These are phyloP conservation scores for Trachelipus rathkii DNA, from an alignment of 1,140 invertebrate species.

Conservation along the genomic window DNA sequence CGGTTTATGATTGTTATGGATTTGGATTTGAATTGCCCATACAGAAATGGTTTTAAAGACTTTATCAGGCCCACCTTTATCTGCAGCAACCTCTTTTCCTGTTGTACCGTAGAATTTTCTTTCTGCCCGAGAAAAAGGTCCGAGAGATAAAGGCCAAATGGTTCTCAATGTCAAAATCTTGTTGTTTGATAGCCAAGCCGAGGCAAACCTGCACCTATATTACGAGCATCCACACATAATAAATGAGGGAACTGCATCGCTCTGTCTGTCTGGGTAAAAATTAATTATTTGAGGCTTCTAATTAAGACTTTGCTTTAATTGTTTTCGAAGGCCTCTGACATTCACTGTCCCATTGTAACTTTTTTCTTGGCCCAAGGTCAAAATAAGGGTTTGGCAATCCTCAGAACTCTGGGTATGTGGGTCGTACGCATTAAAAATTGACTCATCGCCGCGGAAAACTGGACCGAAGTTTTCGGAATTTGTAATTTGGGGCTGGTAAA, in stretches of 20 bases:
- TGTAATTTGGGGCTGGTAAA: neutral
- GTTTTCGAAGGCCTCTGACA: neutral
- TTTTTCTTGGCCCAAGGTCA: neutral
- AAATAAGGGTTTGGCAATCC: slow-evolving; percentile 11
- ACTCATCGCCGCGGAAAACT: neutral
- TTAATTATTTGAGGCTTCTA: neutral
- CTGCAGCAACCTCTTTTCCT: neutral
- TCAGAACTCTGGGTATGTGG: slow-evolving; percentile 14
- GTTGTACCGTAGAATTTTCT: neutral
- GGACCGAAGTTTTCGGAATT: neutral
- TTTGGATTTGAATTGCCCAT: neutral
- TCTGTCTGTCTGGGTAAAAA: slow-evolving; percentile 8
- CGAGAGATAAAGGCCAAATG: slow-evolving; percentile 17
- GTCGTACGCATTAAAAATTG: neutral
- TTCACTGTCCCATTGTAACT: neutral
- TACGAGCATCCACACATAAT: slow-evolving; percentile 17
- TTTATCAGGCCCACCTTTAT: slow-evolving; percentile 19
- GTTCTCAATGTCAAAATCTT: neutral
- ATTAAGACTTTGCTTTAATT: neutral
- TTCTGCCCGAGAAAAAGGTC: neutral
- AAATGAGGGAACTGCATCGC: neutral
- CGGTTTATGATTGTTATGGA: neutral
- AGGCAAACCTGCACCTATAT: neutral
- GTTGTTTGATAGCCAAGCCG: neutral
- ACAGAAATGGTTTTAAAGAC: neutral